Percentiles rank a stretch among this genome's conserved stretches.
Conservation (phyloP, 2,888 invertebrate species). For the Drosophila atripex region DNA sequence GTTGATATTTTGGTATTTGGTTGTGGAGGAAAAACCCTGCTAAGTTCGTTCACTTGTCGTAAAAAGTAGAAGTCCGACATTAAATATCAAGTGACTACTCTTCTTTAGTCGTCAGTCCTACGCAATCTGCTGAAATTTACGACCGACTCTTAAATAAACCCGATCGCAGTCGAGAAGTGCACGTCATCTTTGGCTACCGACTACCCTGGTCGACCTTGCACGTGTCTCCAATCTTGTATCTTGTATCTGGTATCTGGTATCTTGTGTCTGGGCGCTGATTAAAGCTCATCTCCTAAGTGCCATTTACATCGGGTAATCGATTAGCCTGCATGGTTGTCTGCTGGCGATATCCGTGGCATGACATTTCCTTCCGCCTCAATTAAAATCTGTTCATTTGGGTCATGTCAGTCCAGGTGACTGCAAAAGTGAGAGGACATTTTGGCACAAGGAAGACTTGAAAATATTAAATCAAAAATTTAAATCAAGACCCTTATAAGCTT, state of each 20-base stretch:
- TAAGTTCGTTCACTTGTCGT: constrained; percentile 42
- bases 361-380: constrained; percentile 40
- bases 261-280: constrained; percentile 6
- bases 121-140: constrained; percentile 54
- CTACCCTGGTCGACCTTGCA: constrained; percentile 37
- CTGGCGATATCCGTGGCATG: constrained; percentile 16
- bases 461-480: background rate
- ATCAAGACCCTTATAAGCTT: background rate
- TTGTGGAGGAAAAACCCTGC: constrained; percentile 39
- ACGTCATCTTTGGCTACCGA: constrained; percentile 13
- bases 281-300: constrained; percentile 16
- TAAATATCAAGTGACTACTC: constrained; percentile 50
- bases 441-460: constrained; percentile 5
- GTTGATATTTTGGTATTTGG: constrained; percentile 69
- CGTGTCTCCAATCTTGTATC: constrained; percentile 22
- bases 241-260: background rate
- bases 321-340: constrained; percentile 40
- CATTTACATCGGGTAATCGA: constrained; percentile 36
- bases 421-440: constrained; percentile 29
- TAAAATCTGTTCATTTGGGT: constrained; percentile 46
- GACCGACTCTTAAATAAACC: constrained; percentile 60
- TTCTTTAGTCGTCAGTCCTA: constrained; percentile 21
- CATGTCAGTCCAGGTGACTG: constrained; percentile 38
- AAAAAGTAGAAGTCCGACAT: constrained; percentile 51
- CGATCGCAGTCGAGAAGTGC: constrained; percentile 25